Evolutionary conservation across 1,140 invertebrate genomes (phyloP).

Genomic region (Pogonomyrmex barbatus): DNA sequence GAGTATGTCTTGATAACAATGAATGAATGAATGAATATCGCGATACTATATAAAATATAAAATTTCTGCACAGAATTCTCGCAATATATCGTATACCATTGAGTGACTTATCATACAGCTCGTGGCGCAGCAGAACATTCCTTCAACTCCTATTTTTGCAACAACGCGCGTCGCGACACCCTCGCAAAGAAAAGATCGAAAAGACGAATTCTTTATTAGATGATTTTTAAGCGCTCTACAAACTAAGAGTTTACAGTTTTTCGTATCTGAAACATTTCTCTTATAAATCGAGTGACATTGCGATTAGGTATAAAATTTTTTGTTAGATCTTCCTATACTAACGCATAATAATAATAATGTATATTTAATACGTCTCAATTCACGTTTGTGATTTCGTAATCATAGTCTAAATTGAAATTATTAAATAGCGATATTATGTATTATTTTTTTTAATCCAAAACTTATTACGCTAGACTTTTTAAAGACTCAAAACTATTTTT

Average conservation of each 20-base stretch:
- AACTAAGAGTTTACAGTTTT: constrained; percentile 14
- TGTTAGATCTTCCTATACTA: constrained; percentile 1
- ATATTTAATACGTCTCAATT: not conserved
- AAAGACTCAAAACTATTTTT: not conserved
- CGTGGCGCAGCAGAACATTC: constrained; percentile 37
- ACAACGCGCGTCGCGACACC: not conserved
- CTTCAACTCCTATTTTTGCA: constrained; percentile 23
- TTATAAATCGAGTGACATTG: not conserved
- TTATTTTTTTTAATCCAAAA: constrained; percentile 16
- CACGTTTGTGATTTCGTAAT: not conserved
- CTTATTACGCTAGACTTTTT: not conserved
- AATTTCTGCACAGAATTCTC: constrained; percentile 26
- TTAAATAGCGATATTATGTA: not conserved
- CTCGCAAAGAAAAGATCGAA: not conserved
- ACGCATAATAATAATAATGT: not conserved
- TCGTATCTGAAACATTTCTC: constrained; percentile 2
- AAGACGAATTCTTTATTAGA: constrained; percentile 2
- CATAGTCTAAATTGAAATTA: constrained; percentile 1
- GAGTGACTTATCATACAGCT: constrained; percentile 9
- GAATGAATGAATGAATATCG: constrained; percentile 28
- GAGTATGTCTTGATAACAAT: constrained; percentile 10
- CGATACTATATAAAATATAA: constrained; percentile 1
- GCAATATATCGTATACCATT: not conserved
- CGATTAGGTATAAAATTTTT: constrained; percentile 24
- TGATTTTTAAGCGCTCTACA: constrained; percentile 29